Base-by-base conservation (phyloP, 2,888 invertebrate genomes). In the Mycalesis mineus region DNA sequence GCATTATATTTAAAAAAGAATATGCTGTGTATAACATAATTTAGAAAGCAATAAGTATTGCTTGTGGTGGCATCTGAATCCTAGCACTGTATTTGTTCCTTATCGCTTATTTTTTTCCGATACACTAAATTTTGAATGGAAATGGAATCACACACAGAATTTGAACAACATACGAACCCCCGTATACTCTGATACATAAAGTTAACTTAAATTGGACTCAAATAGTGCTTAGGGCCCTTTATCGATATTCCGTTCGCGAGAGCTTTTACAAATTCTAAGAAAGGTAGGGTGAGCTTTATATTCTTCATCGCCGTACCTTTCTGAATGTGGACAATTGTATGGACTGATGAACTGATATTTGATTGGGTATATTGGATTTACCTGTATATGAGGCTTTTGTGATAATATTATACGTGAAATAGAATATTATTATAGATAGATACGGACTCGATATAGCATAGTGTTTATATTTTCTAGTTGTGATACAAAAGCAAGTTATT, bases 141-240 rank as follows among this genome's bases (percentile, higher is more conserved):
- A 49, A 58, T 33, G 39, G 17, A 8, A 31, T 51, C 14, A 29
- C 37, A 47, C 15, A 47, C 14, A 29, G 45, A 29, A 33, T 45
- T 29, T 47, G 47, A 33, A 47, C 47, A 39, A 15, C 37, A 51
- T 52, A 14, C 44, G 28, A 40, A 47, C 40, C 14, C 33, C 14
- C 36, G 14, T 13, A 58, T 29, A n/a, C 37, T 11, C n/a, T 8
- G 40, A 28, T 40, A 41, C 17, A 49, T 50, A 55, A 55, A 58
- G 33, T 47, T 15, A 55, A 55, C 36, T 51, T 40, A 50, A 50
- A 40, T 58, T 37, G 39, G 49, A 44, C 9, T 40, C 39, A 36
- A 40, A 45, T 50, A 28, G 28, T 53, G 44, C 28, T 50, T 44
- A 44, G 28, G 45, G 14, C 22, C 53, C 44, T 54, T 47, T 28